These are phyloP conservation scores for human DNA, from an alignment of 2,113 vertebrate genomes.

Conservation along the genomic window DNA sequence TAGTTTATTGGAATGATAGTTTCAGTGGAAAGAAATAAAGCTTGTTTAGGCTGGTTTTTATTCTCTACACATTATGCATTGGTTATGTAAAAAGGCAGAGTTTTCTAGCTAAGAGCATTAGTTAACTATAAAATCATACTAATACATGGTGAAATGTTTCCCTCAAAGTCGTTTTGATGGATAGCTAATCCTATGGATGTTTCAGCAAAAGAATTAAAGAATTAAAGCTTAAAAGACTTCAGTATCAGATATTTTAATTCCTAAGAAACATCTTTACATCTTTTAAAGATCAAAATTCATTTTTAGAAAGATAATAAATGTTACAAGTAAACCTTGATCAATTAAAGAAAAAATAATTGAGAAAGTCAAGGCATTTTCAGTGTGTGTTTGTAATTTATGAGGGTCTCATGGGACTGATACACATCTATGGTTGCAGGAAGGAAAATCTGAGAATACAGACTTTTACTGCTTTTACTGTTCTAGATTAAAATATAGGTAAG, in stretches of 20 bases:
- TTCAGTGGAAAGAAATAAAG: slow-evolving; percentile 33
- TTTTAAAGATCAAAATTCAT: slow-evolving; percentile 62
- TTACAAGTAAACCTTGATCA: slow-evolving; percentile 58
- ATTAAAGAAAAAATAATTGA: slow-evolving; percentile 51
- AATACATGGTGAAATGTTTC: background rate
- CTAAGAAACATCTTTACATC: slow-evolving; percentile 25
- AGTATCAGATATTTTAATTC: slow-evolving; percentile 33
- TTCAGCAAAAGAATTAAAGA: slow-evolving; percentile 59
- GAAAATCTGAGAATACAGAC: slow-evolving; percentile 46
- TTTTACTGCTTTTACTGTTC: background rate
- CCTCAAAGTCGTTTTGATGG: background rate
- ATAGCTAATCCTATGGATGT: slow-evolving; percentile 30
- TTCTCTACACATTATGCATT: background rate
- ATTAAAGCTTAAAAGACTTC: slow-evolving; percentile 33
- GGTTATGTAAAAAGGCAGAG: background rate
- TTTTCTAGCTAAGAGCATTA: background rate
- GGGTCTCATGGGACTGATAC: slow-evolving; percentile 17
- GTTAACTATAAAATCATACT: slow-evolving; percentile 24
- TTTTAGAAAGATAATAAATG: slow-evolving; percentile 56
- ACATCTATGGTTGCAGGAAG: slow-evolving; percentile 51
- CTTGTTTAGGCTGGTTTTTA: background rate
- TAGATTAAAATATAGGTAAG: background rate
- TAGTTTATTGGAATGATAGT: slow-evolving; percentile 8
- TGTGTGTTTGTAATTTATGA: slow-evolving; percentile 57
- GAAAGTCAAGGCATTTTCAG: slow-evolving; percentile 58